A percentile compares a stretch with the other conserved stretches of the same genome.
Evolutionary conservation across 2,797 vertebrate species (phyloP).

Genomic region (Vipera latastei): DNA sequence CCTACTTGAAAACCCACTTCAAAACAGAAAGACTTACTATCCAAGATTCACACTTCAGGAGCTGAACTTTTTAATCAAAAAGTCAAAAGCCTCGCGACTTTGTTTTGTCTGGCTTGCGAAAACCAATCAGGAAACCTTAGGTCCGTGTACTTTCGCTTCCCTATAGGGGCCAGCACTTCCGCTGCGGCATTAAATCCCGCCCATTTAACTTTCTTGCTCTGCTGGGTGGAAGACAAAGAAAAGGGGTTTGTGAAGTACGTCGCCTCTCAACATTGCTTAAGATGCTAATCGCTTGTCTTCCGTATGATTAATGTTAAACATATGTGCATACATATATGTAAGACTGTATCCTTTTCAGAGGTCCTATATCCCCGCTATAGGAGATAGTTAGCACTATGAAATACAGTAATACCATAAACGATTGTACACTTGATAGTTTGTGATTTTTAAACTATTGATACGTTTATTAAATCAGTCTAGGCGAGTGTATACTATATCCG

Average conservation of each 20-base stretch:
- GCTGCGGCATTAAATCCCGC: background rate
- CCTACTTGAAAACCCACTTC: background rate
- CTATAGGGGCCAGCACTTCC: background rate
- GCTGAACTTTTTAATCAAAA: background rate
- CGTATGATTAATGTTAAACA: background rate
- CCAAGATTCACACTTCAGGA: too few relatives aligned
- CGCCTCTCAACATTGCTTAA: background rate
- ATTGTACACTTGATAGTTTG: background rate
- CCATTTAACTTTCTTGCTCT: background rate
- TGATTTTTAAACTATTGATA: background rate
- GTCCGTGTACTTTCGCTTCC: background rate
- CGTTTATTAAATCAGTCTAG: background rate
- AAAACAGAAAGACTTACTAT: background rate
- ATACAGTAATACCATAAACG: background rate
- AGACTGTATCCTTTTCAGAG: background rate
- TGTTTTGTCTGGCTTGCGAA: background rate
- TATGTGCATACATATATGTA: background rate
- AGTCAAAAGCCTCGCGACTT: background rate
- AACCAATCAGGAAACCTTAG: background rate
- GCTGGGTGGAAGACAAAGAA: background rate
- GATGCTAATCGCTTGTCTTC: background rate
- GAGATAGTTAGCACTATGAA: background rate
- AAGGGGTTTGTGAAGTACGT: background rate
- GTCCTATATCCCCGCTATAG: too few relatives aligned
- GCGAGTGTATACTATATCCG: background rate